Evolutionary conservation across 2,888 invertebrate species (phyloP), one percentile per base, ranked within the genome.

Genomic region (Cheilosia vulpina): DNA sequence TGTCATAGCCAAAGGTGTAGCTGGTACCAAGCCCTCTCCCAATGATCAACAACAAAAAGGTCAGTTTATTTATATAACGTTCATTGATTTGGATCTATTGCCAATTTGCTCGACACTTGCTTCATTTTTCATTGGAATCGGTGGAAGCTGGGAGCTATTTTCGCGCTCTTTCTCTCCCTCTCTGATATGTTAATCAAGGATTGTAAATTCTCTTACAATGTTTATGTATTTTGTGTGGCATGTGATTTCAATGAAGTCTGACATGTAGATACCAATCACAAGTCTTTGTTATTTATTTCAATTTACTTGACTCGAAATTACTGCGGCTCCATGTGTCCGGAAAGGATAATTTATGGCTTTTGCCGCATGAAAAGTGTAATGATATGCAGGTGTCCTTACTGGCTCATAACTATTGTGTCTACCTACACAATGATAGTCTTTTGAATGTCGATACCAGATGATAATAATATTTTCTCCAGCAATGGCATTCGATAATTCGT

Each of bases 391-490:
- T 58, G 41, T 27, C 50, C 11, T 47, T 17, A 6, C n/a, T 7
- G 19, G 21, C 38, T 57, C 60, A 4, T 24, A 45, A 50, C 50
- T 38, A 58, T 50, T 62, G 21, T 47, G 50, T 19, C 4, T 58
- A 2, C n/a, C n/a, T 21, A 55, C 4, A 11, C 31, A 71, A 47
- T 58, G 50, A 27, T n/a, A 19, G 21, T 7, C 50, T 17, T 45
- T 66, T 68, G 34, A 68, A 52, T 76, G 68, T 53, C 76, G 52
- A 60, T 68, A 27, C 52, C 76, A 68, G 66, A 41, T 34, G 50
- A n/a, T 31, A 17, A 47, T 53, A 45, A 21, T 38, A 4, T 13
- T 73, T 73, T 63, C 11, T 21, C 15, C 17, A 6, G 15, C 19
- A 21, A 41, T 58, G 38, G 38, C 47, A 57, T 38, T 47, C 55